Base-by-base conservation (phyloP, 2,797 vertebrate species). In the Spinibarbus caldwelli region DNA sequence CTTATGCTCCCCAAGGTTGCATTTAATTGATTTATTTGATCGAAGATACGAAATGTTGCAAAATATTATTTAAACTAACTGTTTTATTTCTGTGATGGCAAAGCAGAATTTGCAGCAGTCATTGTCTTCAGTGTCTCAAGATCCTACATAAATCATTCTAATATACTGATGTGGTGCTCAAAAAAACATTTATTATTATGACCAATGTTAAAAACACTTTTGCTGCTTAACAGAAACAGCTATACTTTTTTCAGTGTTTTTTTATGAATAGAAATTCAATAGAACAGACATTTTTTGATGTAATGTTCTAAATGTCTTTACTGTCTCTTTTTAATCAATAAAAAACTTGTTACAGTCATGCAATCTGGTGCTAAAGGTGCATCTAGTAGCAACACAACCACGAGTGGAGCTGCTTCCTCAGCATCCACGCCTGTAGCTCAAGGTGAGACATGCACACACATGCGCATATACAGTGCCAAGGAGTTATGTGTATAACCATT, bases 351-450 rank as follows among this genome's bases (percentile, higher is more conserved):
- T 84, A 64, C 78, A 96, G 95, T 96, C 92, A 95, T 97, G 34
- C 95, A 95, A 66, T 95, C 95, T 87, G 87, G 95, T 75, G 95
- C 88, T 92, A 98, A 97, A 94, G 93, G 94, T 86, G 91, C 96
- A 89, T 82, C 95, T 82, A 89, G 94, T 90, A 89, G 94, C 90
- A 88, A 94, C 89, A 91, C 89, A 66, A 87, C n/a, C n/a, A n/a
- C 87, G 75, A 88, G 85, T 89, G 90, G 91, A 85, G 80, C 91
- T 87, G 89, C 90, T 88, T 90, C 91, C 88, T 92, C 90, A 87
- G 88, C 90, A 87, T 90, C 93, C 79, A 89, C 90, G 52, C 77
- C 89, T 73, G n/a, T 89, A 38, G 83, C 89, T 87, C 87, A 90
- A 82, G 90, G 90, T 90, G 34, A 84, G 73, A 38, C 26, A 12